A percentile compares a stretch with the other conserved stretches of the same genome.
These are phyloP conservation scores for Semaprochilodus insignis DNA, from an alignment of 2,797 vertebrate species.

Conservation along the genomic window DNA sequence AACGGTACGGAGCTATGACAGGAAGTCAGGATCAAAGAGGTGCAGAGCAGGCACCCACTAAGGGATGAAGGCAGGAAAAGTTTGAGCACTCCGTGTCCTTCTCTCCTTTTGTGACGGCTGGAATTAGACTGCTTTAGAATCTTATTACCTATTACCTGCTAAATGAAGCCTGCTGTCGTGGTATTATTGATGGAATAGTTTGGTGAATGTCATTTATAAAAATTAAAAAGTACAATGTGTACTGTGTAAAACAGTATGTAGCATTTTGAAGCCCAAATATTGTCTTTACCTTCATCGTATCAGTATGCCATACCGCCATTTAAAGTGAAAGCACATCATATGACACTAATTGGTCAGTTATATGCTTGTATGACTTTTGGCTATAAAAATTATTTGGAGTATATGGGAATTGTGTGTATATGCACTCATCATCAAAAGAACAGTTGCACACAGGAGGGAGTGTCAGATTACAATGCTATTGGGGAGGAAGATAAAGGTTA, in stretches of 20 bases:
- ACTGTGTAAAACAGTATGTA: neutral
- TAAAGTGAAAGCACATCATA: no score
- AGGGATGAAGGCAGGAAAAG: neutral
- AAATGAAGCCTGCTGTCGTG: neutral
- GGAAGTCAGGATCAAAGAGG: slow-evolving; percentile 46
- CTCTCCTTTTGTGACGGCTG: neutral
- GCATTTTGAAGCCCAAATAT: no score
- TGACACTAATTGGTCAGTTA: no score
- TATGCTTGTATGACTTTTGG: no score
- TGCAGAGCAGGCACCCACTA: slow-evolving; percentile 3
- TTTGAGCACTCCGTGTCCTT: slow-evolving; percentile 1
- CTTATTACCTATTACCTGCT: neutral
- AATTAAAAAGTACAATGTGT: neutral
- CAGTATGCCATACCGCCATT: no score
- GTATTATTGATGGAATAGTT: neutral
- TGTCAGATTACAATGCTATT: no score
- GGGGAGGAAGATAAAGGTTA: no score
- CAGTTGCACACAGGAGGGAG: no score
- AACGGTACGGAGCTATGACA: slow-evolving; percentile 70
- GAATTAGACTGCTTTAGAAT: neutral
- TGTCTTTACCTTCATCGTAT: no score
- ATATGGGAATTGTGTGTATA: no score
- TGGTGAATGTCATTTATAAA: neutral
- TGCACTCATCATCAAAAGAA: no score
- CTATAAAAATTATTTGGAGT: no score